Base-by-base conservation (phyloP, 2,797 vertebrate genomes). In the Enteromius trimaculatus region DNA sequence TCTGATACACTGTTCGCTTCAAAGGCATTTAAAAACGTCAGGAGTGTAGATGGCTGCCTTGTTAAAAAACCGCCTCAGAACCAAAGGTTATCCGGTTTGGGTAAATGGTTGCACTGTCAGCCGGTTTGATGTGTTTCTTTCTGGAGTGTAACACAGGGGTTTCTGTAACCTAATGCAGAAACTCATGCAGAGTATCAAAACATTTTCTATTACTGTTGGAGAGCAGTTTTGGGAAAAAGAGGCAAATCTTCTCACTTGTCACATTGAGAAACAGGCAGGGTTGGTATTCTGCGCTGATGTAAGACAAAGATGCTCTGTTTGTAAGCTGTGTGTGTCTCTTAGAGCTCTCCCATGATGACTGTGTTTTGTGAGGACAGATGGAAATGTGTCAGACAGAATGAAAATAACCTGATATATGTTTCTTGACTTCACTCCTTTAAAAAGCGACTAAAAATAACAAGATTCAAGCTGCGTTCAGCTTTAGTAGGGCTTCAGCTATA, bases 341-440 rank as follows among this genome's bases (percentile, higher is more conserved):
- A 42, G 79, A 69, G 49, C 66, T 72, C 82, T 72, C 44, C 75
- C 69, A 62, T 87, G 84, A 81, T 86, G 84, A 75, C 70, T 66
- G 74, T 81, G 77, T 89, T 62, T 88, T 87, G 81, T 86, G 82
- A 84, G 60, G 60, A 51, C 76, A 82, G 85, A 92, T 92, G 39
- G 37, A 91, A 91, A 90, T 91, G 88, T 92, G 89, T 85, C 89
- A 92, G 91, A 90, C 88, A 19, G 87, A 88, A 88, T 93, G 88
- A 90, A 92, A 85, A 81, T 77, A 83, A 65, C 78, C n/a, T 37
- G 65, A 39, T 85, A 31, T 60, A 62, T 31, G 64, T 83, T 83
- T 77, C 70, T 71, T 85, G 21, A 47, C 78, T 82, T 75, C 29
- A 6, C 19, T 74, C 29, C 71, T 74, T 74, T n/a, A 74, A 37